These are phyloP conservation scores for Theocolax elegans DNA, from an alignment of 1,140 invertebrate genomes.

Conservation along the genomic window DNA sequence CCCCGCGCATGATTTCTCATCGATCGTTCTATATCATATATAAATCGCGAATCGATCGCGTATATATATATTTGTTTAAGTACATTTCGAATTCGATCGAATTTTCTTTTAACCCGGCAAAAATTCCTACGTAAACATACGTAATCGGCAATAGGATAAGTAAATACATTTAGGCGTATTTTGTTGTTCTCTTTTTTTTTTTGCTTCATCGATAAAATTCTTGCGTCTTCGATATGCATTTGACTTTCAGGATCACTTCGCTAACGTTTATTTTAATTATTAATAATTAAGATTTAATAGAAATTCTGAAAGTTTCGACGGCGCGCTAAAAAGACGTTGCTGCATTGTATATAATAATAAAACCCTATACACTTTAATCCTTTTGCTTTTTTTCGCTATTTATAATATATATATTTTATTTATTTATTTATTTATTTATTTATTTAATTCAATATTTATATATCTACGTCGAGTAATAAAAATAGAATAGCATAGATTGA, in stretches of 20 bases:
- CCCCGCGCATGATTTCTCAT: background rate
- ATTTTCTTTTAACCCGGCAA: no score
- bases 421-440: background rate
- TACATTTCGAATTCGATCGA: background rate
- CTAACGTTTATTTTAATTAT: constrained; percentile 15
- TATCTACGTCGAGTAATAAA: constrained; percentile 64
- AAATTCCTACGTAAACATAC: background rate
- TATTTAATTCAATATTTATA: constrained; percentile 24
- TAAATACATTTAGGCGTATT: constrained; percentile 40
- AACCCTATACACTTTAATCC: constrained; percentile 24
- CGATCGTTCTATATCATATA: background rate
- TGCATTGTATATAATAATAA: constrained; percentile 22
- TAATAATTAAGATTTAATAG: constrained; percentile 8
- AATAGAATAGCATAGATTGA: constrained; percentile 68
- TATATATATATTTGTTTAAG: background rate
- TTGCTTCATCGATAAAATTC: constrained; percentile 26
- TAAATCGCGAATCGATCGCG: background rate
- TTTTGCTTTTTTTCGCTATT: background rate
- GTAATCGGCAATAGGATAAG: constrained; percentile 16
- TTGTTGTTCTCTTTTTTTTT: no score
- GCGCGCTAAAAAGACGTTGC: constrained; percentile 25
- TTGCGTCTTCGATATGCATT: constrained; percentile 35
- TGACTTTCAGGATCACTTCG: constrained; percentile 34
- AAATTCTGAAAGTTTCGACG: constrained; percentile 21
- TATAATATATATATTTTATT: background rate